phyloP scores from a whole-genome alignment of 1,140 invertebrate species.

The Popillia japonica region DNA sequence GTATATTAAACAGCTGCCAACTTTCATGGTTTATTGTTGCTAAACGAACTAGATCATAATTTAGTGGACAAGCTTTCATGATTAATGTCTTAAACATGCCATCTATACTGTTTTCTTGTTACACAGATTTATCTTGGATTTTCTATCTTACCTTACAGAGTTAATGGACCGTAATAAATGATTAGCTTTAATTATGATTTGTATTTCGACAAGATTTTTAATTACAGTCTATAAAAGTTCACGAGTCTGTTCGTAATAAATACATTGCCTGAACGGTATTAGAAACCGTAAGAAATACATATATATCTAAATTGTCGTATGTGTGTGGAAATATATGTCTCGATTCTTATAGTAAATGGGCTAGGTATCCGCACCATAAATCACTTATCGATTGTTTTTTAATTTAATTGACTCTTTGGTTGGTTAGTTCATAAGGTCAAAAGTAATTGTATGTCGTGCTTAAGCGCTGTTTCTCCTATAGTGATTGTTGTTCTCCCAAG shows the following conservation, averaged over 20 bases:
- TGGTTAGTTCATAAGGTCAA: conserved; percentile 25
- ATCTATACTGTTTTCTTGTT: no score
- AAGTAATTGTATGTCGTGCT: conserved; percentile 14
- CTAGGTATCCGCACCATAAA: conserved; percentile 20
- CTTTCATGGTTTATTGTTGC: no score
- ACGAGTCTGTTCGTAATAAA: neutral
- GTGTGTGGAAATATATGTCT: neutral
- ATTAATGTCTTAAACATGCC: no score
- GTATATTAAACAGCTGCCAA: no score
- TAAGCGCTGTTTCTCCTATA: neutral
- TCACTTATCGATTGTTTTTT: conserved; percentile 35
- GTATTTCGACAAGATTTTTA: conserved; percentile 5
- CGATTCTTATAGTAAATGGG: neutral
- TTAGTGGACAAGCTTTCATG: no score
- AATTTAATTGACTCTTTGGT: conserved; percentile 30
- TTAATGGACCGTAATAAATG: neutral
- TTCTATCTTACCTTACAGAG: neutral
- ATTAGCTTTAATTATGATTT: neutral
- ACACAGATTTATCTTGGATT: no score
- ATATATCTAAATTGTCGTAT: neutral
- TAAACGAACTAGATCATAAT: no score
- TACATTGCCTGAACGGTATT: neutral
- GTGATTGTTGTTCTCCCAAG: neutral
- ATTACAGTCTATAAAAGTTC: neutral
- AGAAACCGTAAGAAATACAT: neutral